A percentile compares a stretch with the other conserved stretches of the same genome.
Conservation (phyloP, 2,797 vertebrate species). For the Myotis pilosus region DNA sequence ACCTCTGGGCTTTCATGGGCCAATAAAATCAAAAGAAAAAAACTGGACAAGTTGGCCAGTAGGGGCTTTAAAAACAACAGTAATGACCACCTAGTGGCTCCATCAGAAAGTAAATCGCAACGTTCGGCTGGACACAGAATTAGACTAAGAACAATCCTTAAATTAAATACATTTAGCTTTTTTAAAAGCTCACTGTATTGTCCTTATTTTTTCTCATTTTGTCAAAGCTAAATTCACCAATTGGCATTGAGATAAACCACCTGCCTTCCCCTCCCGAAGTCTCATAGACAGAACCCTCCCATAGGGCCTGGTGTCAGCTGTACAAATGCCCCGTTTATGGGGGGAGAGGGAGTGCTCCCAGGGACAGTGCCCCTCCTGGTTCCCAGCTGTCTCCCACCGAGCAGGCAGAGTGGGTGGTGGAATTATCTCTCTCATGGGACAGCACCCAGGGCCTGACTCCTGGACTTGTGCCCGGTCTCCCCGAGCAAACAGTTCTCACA, state of each 20-base stretch:
- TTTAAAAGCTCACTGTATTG: background rate
- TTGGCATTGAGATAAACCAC: background rate
- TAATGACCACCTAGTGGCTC: background rate
- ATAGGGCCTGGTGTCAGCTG: accelerated
- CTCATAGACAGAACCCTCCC: background rate
- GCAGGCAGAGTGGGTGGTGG: background rate
- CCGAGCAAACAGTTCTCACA: constrained; percentile 48
- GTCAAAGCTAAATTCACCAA: background rate
- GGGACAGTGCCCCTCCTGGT: background rate
- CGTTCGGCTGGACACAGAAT: background rate
- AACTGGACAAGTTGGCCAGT: background rate
- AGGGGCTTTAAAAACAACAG: background rate
- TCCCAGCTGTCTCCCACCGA: background rate
- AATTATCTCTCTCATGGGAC: background rate
- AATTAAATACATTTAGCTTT: background rate
- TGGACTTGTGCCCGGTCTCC: constrained; percentile 44
- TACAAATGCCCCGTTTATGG: accelerated
- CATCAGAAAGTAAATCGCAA: background rate
- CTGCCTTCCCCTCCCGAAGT: background rate
- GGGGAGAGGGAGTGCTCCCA: background rate
- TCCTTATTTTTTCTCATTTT: background rate
- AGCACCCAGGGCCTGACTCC: background rate
- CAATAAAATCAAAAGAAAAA: background rate
- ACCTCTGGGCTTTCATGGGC: background rate
- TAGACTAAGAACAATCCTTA: background rate